These are phyloP conservation scores for Steinernema scapterisci DNA, from an alignment of 2,888 invertebrate species.

Conservation along the genomic window DNA sequence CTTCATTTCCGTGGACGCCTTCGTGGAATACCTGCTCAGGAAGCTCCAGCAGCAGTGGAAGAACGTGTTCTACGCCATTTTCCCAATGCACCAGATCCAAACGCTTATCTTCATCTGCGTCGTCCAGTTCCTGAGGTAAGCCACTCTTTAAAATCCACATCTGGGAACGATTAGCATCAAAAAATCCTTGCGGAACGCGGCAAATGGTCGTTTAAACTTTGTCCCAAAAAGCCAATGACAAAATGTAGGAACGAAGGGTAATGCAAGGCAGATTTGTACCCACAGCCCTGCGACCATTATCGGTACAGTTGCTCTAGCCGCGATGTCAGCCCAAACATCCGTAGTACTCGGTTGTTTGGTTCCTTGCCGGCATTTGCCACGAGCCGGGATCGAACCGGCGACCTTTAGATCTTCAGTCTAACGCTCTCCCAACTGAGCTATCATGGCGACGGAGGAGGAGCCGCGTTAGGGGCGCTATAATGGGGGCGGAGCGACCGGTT, in stretches of 20 bases:
- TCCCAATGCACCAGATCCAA: slow-evolving; percentile 61
- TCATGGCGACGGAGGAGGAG: slow-evolving; percentile 40
- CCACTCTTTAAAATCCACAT: neutral
- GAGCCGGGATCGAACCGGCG: slow-evolving; percentile 68
- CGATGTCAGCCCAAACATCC: slow-evolving; percentile 28
- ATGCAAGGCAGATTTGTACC: slow-evolving; percentile 22
- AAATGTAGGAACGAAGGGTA: slow-evolving; percentile 26
- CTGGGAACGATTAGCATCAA: too few species aligned
- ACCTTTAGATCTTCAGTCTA: slow-evolving; percentile 68
- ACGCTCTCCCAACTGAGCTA: slow-evolving; percentile 68
- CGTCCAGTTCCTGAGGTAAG: slow-evolving; percentile 59
- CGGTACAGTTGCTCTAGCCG: slow-evolving; percentile 11
- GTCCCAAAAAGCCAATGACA: neutral
- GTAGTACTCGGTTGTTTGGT: neutral
- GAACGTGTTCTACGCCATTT: slow-evolving; percentile 52
- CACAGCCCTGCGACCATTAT: slow-evolving; percentile 26
- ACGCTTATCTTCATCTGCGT: slow-evolving; percentile 58
- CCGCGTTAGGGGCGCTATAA: neutral
- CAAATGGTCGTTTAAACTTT: neutral
- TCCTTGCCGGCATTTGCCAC: slow-evolving; percentile 48
- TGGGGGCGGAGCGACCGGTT: neutral
- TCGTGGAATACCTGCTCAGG: slow-evolving; percentile 54
- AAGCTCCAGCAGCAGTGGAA: slow-evolving; percentile 58
- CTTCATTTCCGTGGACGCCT: slow-evolving; percentile 44
- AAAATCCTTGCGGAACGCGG: neutral